These are phyloP conservation scores for Caerostris extrusa DNA, from an alignment of 1,140 invertebrate genomes.

Conservation along the genomic window DNA sequence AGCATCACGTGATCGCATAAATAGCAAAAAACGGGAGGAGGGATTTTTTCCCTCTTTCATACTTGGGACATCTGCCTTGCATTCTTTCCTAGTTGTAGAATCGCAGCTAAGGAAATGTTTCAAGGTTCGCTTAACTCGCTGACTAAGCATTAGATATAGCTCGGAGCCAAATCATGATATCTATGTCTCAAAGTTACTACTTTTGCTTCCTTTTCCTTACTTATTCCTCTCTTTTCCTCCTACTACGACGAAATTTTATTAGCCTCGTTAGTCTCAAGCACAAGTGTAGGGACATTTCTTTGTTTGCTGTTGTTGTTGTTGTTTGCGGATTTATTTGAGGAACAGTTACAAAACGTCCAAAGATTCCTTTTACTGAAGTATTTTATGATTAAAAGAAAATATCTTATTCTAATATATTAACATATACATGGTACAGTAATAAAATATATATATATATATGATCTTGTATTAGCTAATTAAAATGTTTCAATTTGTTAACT, in stretches of 20 bases:
- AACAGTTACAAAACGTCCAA: neutral
- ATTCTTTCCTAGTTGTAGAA: neutral
- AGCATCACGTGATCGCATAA: neutral
- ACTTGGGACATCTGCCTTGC: neutral
- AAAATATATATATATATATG: too few species aligned
- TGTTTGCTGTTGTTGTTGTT: neutral
- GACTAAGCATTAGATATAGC: constrained; percentile 49
- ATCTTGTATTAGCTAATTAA: too few species aligned
- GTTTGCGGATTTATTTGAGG: neutral
- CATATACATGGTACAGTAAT: too few species aligned
- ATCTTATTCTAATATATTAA: too few species aligned
- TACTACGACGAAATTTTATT: constrained; percentile 35
- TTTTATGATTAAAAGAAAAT: neutral
- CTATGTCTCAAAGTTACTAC: neutral
- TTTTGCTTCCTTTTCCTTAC: neutral
- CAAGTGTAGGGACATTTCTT: neutral
- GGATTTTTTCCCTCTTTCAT: neutral
- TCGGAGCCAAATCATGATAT: constrained; percentile 39
- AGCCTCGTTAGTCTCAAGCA: constrained; percentile 24
- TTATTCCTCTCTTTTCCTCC: neutral
- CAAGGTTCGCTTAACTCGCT: neutral
- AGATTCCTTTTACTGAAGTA: neutral
- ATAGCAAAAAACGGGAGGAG: neutral
- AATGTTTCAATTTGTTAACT: too few species aligned
- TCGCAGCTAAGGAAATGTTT: constrained; percentile 6